phyloP scores from a whole-genome alignment of 2,797 vertebrate genomes.

The Platyrinchus mystaceus region DNA sequence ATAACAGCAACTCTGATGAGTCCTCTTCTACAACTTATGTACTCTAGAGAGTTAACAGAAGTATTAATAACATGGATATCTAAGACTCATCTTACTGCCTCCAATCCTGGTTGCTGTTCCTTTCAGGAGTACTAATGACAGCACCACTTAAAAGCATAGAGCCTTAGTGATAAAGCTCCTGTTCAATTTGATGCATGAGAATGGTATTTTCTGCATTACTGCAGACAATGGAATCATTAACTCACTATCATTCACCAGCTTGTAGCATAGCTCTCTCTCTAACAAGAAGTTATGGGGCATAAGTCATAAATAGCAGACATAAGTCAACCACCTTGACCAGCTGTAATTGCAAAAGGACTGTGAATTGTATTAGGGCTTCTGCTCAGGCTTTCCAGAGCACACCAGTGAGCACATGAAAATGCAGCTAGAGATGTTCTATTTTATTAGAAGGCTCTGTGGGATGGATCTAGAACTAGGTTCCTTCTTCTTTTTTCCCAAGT shows the following conservation, averaged over 20 bases:
- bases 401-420: neutral
- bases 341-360: neutral
- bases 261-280: neutral
- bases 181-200: slow-evolving; percentile 28
- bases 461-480: neutral
- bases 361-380: neutral
- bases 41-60: neutral
- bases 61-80: neutral
- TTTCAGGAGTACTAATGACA: neutral
- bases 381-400: neutral
- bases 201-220: slow-evolving; percentile 45
- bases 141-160: slow-evolving; percentile 11
- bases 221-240: slow-evolving; percentile 60
- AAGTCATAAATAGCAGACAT: slow-evolving; percentile 47
- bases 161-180: neutral
- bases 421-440: neutral
- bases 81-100: neutral
- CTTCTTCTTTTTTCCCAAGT: neutral
- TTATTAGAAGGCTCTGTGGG: neutral
- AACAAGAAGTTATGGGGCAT: slow-evolving; percentile 30
- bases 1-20: neutral
- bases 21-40: neutral
- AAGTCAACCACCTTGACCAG: slow-evolving; percentile 32
- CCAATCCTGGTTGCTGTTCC: rapidly evolving
- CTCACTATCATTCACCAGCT: neutral